phyloP scores from a whole-genome alignment of 2,888 invertebrate species.

The Myathropa florea region DNA sequence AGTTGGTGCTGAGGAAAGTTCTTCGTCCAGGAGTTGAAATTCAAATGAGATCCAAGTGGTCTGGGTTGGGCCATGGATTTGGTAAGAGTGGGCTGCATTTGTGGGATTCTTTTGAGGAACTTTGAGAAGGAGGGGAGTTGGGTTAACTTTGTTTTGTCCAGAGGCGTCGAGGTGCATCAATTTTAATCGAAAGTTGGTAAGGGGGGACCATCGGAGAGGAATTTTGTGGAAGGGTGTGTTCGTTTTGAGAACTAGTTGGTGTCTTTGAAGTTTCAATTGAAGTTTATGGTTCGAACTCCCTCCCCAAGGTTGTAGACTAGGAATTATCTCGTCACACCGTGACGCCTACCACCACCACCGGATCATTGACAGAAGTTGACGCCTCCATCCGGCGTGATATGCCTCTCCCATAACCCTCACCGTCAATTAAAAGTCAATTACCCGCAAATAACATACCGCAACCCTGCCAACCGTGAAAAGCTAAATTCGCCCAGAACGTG shows the following conservation, averaged over 20 bases:
- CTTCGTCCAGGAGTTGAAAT: constrained; percentile 18
- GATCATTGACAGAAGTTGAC: background rate
- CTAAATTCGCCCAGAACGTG: constrained; percentile 47
- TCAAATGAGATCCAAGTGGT: constrained; percentile 36
- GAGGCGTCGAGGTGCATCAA: background rate
- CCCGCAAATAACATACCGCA: constrained; percentile 36
- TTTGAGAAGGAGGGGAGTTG: background rate
- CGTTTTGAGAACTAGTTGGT: too few species aligned
- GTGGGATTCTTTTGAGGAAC: background rate
- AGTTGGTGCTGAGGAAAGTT: constrained; percentile 30
- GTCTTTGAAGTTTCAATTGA: background rate
- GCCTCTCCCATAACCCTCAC: constrained; percentile 15
- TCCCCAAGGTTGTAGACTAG: background rate
- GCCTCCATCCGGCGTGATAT: background rate
- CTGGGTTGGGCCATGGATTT: background rate
- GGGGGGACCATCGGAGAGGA: background rate
- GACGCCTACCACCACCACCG: background rate
- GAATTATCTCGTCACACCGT: background rate
- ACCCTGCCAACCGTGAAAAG: constrained; percentile 14
- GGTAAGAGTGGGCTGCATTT: background rate
- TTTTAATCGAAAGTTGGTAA: background rate
- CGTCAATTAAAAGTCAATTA: constrained; percentile 59
- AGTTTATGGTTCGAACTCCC: background rate
- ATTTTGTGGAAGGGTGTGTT: background rate
- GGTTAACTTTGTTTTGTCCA: background rate